Evolutionary conservation across 2,888 invertebrate species (phyloP).

Genomic region (Phymatocera aterrima): DNA sequence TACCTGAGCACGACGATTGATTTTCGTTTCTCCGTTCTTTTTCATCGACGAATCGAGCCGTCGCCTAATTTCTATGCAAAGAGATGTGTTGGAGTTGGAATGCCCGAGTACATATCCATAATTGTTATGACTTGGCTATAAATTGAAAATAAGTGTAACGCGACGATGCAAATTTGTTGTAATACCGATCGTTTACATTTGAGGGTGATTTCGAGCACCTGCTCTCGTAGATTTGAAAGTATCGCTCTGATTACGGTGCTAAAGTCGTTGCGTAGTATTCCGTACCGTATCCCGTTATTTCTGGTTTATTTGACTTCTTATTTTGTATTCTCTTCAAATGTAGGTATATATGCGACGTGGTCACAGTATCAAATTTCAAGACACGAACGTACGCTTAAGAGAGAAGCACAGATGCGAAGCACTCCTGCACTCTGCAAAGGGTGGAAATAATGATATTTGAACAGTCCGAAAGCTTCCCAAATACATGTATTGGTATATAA

Average conservation of each 20-base stretch:
- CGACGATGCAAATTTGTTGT: neutral
- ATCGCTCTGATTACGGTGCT: neutral
- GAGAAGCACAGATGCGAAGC: conserved; percentile 59
- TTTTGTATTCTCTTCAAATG: conserved; percentile 40
- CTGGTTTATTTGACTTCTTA: too few species aligned
- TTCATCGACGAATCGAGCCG: neutral
- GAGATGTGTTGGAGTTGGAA: too few species aligned
- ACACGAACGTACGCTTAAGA: conserved; percentile 61
- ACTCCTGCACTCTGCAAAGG: conserved; percentile 43
- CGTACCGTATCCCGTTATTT: conserved; percentile 1
- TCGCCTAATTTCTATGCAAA: too few species aligned
- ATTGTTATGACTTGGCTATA: too few species aligned
- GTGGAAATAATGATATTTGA: neutral
- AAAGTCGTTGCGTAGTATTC: neutral
- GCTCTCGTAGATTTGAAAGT: neutral
- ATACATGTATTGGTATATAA: too few species aligned
- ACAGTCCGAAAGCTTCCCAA: neutral
- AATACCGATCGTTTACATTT: neutral
- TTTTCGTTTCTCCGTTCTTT: too few species aligned
- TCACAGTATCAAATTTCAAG: conserved; percentile 63
- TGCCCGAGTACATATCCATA: too few species aligned
- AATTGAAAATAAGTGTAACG: too few species aligned
- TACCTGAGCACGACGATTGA: too few species aligned
- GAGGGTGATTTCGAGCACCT: neutral
- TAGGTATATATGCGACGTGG: conserved; percentile 62